Evolutionary conservation across 2,797 vertebrate species (phyloP).

Genomic region (Clarias pachynema): DNA sequence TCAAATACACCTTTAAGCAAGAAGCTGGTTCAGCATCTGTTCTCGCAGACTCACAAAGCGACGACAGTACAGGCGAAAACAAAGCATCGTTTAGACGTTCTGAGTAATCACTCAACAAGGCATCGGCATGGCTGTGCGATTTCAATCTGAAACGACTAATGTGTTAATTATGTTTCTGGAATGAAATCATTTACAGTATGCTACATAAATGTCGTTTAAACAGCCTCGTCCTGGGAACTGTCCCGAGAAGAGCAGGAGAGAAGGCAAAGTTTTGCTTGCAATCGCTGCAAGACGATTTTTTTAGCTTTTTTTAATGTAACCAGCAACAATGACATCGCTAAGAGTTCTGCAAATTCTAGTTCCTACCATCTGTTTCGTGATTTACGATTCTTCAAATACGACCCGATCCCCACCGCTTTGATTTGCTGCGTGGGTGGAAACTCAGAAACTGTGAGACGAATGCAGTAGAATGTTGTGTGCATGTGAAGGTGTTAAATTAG

Average conservation of each 20-base stretch:
- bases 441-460: background rate
- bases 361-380: slow-evolving; percentile 13
- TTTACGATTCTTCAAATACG: background rate
- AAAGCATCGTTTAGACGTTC: background rate
- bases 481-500: background rate
- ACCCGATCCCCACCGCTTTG: background rate
- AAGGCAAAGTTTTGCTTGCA: background rate
- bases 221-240: background rate
- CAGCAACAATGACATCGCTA: background rate
- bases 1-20: background rate
- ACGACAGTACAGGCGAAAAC: background rate
- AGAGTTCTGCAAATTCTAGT: slow-evolving; percentile 1
- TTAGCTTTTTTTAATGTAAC: no score
- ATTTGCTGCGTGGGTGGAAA: slow-evolving; percentile 11
- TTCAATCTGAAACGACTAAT: background rate
- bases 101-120: background rate
- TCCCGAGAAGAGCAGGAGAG: background rate
- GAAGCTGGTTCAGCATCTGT: background rate
- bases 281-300: background rate
- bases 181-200: background rate
- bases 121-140: background rate
- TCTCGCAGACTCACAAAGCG: background rate
- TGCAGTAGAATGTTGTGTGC: background rate
- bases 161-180: background rate
- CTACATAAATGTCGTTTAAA: background rate